Evolutionary conservation across 2,113 vertebrate genomes (phyloP).

Genomic region (Tiliqua scincoides): DNA sequence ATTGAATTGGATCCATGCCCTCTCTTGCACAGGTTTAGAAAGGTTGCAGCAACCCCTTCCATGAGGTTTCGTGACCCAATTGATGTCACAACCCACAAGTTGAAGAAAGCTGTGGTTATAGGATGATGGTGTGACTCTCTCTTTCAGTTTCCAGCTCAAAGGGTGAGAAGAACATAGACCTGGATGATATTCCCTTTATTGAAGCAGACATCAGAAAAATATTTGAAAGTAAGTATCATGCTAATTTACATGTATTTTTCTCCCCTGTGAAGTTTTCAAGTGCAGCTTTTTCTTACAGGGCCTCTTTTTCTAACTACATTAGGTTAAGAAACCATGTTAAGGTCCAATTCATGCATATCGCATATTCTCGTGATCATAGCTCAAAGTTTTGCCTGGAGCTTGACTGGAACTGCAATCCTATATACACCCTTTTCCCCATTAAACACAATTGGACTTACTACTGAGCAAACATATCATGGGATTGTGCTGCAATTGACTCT

Average conservation of each 20-base stretch:
- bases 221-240: constrained; percentile 43
- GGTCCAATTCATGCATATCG: background rate
- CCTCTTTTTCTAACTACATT: background rate
- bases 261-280: background rate
- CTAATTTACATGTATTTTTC: background rate
- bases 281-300: background rate
- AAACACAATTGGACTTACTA: no score
- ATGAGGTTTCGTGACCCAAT: no score
- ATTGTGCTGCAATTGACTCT: no score
- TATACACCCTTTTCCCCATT: no score
- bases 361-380: background rate
- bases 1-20: no score
- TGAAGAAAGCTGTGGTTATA: no score
- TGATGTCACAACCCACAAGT: no score
- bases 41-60: no score
- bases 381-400: background rate
- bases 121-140: background rate
- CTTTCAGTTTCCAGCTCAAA: background rate
- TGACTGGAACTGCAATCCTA: no score
- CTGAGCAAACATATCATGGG: no score
- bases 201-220: constrained; percentile 39
- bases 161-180: background rate
- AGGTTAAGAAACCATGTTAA: background rate
- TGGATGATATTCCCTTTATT: constrained; percentile 44
- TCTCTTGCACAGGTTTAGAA: no score